Base-by-base conservation (phyloP, 1,140 invertebrate species). In the Drosophila simulans region DNA sequence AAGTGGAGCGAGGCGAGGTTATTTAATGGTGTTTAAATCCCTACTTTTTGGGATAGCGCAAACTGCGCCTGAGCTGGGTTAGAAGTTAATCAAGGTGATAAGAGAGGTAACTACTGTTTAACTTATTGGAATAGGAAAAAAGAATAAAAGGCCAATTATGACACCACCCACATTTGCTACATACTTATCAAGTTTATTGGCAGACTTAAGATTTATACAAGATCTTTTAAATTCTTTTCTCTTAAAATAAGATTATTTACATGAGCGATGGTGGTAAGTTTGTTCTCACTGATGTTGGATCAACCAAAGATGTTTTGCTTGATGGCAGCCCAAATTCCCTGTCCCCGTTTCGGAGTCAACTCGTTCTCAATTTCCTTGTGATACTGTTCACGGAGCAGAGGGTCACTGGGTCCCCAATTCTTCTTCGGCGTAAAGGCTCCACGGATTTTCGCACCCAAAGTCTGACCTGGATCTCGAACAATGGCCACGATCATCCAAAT, bases 371-470 rank as follows among this genome's bases (percentile, higher is more conserved):
- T 83, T 51, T 79, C 68, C 60, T 92, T 92, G 20, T 91, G 65
- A 52, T 92, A 92, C 55, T 90, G 91, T 52, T 92, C 90, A 4
- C 80, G 51, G 1, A 91, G 68, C 31, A 90, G 52, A 1, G 85
- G 90, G 68, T 92, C 91, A 0, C 31, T 49, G 5, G 94, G 95
- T 11, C 94, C 94, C 94, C 94, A 95, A 8, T 94, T 81, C 8
- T 91, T 73, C 0, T 93, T 93, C 4, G 93, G 93, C 22, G 52
- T 91, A 37, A 93, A 94, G 0, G 92, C 91, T 3, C 85, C 91
- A 4, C 73, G 39, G 1, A 95, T 70, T 92, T 94, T 94, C 91
- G 83, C 82, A 1, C 63, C 42, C 53, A 90, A 43, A 8, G 79
- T 82, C 3, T 55, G 54, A 11, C 89, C 71, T 4, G 92, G 92